A percentile compares a stretch with the other conserved stretches of the same genome.
Evolutionary conservation across 2,888 invertebrate genomes (phyloP).

Genomic region (Netelia virgata): DNA sequence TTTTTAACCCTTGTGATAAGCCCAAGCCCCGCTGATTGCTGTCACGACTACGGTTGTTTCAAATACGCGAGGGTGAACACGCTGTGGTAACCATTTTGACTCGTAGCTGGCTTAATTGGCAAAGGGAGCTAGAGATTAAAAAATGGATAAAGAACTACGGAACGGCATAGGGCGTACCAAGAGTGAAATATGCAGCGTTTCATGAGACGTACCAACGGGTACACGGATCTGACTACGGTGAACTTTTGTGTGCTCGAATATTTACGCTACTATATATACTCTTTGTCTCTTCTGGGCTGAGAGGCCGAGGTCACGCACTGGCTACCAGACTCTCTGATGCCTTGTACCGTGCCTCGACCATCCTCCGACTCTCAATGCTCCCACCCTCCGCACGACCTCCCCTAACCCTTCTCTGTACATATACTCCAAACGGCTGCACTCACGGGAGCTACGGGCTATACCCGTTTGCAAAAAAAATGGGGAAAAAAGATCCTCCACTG

Average conservation of each 20-base stretch:
- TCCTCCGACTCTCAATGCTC: constrained; percentile 48
- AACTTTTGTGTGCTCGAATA: constrained; percentile 52
- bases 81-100: constrained; percentile 17
- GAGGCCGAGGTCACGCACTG: constrained; percentile 65
- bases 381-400: constrained; percentile 29
- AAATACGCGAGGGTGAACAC: neutral
- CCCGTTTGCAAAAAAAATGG: constrained; percentile 26
- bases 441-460: constrained; percentile 46
- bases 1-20: neutral
- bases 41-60: neutral
- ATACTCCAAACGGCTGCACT: constrained; percentile 54
- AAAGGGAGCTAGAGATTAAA: constrained; percentile 27
- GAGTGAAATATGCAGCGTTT: constrained; percentile 75
- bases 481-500: constrained; percentile 10
- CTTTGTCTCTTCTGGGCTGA: constrained; percentile 57
- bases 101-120: constrained; percentile 35
- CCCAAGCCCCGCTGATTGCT: neutral
- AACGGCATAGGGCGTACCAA: constrained; percentile 19
- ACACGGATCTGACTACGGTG: constrained; percentile 18
- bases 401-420: constrained; percentile 49
- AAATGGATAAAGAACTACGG: constrained; percentile 33
- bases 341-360: constrained; percentile 24
- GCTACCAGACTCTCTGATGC: constrained; percentile 53
- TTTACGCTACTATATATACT: constrained; percentile 47
- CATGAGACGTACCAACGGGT: constrained; percentile 29